Percentiles rank a stretch among this genome's conserved stretches.
phyloP scores from a whole-genome alignment of 2,888 invertebrate species.

The Phragmatobia fuliginosa region DNA sequence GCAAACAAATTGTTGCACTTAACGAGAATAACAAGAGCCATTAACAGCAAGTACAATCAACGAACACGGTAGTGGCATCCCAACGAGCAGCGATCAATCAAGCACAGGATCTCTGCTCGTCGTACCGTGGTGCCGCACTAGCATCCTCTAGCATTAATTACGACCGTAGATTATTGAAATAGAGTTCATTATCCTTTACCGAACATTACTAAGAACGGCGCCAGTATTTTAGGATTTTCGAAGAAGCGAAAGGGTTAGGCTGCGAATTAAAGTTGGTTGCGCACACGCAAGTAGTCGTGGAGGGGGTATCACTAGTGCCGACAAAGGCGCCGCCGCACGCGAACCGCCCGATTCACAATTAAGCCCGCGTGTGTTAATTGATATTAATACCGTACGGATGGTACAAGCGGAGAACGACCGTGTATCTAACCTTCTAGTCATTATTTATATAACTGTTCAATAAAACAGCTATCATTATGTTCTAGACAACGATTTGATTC shows the following conservation, averaged over 20 bases:
- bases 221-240: conserved; percentile 85
- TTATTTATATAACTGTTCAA: conserved; percentile 40
- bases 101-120: conserved; percentile 82
- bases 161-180: conserved; percentile 57
- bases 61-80: conserved; percentile 47
- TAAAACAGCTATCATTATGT: conserved; percentile 33
- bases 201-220: conserved; percentile 65
- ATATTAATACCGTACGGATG: conserved; percentile 82
- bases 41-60: conserved; percentile 53
- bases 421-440: conserved; percentile 31
- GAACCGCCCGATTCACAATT: conserved; percentile 84
- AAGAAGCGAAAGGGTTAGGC: conserved; percentile 73
- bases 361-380: conserved; percentile 86
- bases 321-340: conserved; percentile 85
- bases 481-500: conserved; percentile 37
- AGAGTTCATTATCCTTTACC: conserved; percentile 64
- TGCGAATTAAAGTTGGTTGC: conserved; percentile 73
- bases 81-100: conserved; percentile 71
- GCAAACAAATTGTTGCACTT: conserved; percentile 44
- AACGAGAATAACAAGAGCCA: conserved; percentile 51
- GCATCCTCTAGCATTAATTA: conserved; percentile 62
- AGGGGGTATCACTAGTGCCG: conserved; percentile 69
- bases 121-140: conserved; percentile 79
- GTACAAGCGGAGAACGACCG: conserved; percentile 62
- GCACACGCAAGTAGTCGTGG: conserved; percentile 59